Percentiles rank a stretch among this genome's conserved stretches.
These are phyloP conservation scores for Temnothorax unifasciatus DNA, from an alignment of 2,888 invertebrate species.

Conservation along the genomic window DNA sequence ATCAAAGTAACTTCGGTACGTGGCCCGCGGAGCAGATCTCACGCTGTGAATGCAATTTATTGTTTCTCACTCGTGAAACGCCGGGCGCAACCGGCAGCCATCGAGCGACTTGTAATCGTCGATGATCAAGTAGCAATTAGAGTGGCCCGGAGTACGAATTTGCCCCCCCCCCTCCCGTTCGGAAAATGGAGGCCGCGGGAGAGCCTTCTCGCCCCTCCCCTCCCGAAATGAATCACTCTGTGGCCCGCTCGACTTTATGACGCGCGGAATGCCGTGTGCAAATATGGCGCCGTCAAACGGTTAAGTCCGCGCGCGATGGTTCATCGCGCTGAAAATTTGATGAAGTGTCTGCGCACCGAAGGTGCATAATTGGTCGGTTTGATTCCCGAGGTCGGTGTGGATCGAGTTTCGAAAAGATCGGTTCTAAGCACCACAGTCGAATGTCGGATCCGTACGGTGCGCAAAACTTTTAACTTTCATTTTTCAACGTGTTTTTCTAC, in stretches of 20 bases:
- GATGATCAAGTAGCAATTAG: slow-evolving; percentile 55
- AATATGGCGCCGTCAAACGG: slow-evolving; percentile 67
- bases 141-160: slow-evolving; percentile 31
- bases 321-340: slow-evolving; percentile 45
- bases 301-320: slow-evolving; percentile 31
- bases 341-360: slow-evolving; percentile 13
- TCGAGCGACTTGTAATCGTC: slow-evolving; percentile 55
- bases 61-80: slow-evolving; percentile 70
- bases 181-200: slow-evolving; percentile 40
- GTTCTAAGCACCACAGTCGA: background rate
- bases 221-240: slow-evolving; percentile 73
- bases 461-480: background rate
- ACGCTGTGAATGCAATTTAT: slow-evolving; percentile 65
- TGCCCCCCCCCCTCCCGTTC: too few relatives aligned
- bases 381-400: background rate
- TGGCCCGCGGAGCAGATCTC: slow-evolving; percentile 64
- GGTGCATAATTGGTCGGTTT: slow-evolving; percentile 3
- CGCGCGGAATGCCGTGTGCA: slow-evolving; percentile 81
- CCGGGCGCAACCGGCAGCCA: slow-evolving; percentile 39
- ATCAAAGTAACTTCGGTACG: slow-evolving; percentile 76
- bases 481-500: background rate
- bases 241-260: slow-evolving; percentile 80
- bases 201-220: background rate
- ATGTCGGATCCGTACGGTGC: background rate
- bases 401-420: slow-evolving; percentile 2